Evolutionary conservation across 2,797 vertebrate genomes (phyloP).

Genomic region (Pelochelys cantorii): DNA sequence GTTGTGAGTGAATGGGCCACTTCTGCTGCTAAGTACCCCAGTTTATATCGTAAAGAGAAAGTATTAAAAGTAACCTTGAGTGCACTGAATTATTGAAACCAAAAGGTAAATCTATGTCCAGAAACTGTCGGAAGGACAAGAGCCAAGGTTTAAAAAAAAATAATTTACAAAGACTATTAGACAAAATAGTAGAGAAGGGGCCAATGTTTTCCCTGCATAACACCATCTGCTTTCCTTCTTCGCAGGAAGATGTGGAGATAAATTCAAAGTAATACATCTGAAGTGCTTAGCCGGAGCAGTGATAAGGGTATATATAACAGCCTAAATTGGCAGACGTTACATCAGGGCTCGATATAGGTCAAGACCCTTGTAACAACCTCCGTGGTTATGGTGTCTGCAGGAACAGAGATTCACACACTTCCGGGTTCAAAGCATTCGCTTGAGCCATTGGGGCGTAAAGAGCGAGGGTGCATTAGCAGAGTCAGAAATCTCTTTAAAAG

Average conservation of each 20-base stretch:
- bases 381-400: not conserved
- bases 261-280: not conserved
- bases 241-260: fast-evolving
- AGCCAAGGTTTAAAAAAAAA: not conserved
- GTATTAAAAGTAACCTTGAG: not conserved
- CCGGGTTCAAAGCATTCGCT: not conserved
- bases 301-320: not conserved
- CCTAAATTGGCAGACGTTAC: fast-evolving
- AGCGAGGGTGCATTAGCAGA: not conserved
- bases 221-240: not conserved
- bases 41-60: not conserved
- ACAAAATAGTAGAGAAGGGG: not conserved
- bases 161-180: not conserved
- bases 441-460: not conserved
- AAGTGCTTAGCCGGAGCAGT: not conserved
- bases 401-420: not conserved
- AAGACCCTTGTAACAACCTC: not conserved
- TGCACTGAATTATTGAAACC: not conserved
- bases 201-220: not conserved
- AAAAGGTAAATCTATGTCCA: not conserved
- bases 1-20: fast-evolving
- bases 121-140: not conserved
- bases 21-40: not conserved
- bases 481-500: not conserved
- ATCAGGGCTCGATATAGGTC: not conserved